Conservation (phyloP, 2,113 vertebrate genomes). For the Gorsachius goisagi region DNA sequence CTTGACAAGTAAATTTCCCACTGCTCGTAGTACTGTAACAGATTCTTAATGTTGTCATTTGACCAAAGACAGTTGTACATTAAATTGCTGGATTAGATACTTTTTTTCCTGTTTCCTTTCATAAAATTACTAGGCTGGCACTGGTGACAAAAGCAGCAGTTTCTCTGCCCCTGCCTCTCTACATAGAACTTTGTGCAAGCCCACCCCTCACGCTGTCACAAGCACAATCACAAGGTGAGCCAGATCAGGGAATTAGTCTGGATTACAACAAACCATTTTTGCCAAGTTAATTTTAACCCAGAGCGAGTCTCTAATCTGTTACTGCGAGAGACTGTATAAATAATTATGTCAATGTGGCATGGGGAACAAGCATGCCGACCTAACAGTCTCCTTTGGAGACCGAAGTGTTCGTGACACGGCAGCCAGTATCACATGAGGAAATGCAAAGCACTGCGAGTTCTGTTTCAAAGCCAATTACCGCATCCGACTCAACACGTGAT, state of each 20-base stretch:
- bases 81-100: not conserved
- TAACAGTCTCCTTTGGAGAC: not conserved
- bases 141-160: not conserved
- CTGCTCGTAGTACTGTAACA: not conserved
- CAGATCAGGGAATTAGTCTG: constrained; percentile 25
- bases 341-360: not conserved
- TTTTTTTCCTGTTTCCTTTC: not conserved
- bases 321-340: not conserved
- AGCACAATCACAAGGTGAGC: constrained; percentile 36
- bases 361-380: not conserved
- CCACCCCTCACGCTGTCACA: not conserved
- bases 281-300: constrained; percentile 48
- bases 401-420: not conserved
- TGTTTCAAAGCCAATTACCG: not conserved
- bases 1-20: not conserved
- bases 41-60: not conserved
- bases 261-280: constrained; percentile 46
- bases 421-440: not conserved
- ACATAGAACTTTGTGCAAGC: not conserved
- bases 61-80: accelerated
- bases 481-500: not conserved
- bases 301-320: not conserved
- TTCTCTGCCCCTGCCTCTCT: not conserved
- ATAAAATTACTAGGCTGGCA: not conserved
- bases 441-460: not conserved